phyloP scores from a whole-genome alignment of 2,888 invertebrate genomes.

The Tigriopus californicus region DNA sequence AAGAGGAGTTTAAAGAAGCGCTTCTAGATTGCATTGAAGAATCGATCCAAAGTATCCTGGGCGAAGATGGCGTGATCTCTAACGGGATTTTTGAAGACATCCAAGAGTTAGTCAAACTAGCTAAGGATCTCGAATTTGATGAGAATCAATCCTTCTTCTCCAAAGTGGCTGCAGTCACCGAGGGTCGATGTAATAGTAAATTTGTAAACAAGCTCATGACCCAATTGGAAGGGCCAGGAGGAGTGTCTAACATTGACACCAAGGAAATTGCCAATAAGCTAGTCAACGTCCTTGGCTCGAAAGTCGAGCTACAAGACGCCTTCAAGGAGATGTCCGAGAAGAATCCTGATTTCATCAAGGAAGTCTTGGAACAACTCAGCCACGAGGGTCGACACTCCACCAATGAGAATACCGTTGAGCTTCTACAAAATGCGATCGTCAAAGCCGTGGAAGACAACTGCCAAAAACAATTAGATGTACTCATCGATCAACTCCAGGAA shows the following conservation, averaged over 20 bases:
- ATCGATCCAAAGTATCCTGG: constrained; percentile 9
- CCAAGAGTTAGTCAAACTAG: constrained; percentile 9
- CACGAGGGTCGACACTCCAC: background rate
- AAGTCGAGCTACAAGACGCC: constrained; percentile 4
- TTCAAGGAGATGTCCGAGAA: constrained; percentile 8
- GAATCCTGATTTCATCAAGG: constrained; percentile 11
- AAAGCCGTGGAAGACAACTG: constrained; percentile 8
- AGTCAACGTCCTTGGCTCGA: constrained; percentile 4
- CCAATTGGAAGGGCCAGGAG: background rate
- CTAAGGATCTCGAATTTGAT: constrained; percentile 12
- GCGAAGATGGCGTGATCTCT: constrained; percentile 11
- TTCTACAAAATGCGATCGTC: constrained; percentile 5
- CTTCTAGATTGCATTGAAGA: constrained; percentile 10
- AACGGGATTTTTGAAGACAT: constrained; percentile 11
- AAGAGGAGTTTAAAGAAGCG: constrained; percentile 1
- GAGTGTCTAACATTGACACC: background rate
- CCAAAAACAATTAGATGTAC: constrained; percentile 24
- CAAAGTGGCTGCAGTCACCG: constrained; percentile 8
- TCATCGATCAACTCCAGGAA: constrained; percentile 40
- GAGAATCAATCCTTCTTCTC: constrained; percentile 14
- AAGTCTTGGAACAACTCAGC: constrained; percentile 10
- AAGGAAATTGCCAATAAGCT: constrained; percentile 7
- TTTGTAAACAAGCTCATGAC: constrained; percentile 9
- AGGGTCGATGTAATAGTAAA: constrained; percentile 13
- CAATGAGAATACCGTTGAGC: constrained; percentile 4